Evolutionary conservation across 2,888 invertebrate genomes (phyloP).

Genomic region (Tridacna gigas): DNA sequence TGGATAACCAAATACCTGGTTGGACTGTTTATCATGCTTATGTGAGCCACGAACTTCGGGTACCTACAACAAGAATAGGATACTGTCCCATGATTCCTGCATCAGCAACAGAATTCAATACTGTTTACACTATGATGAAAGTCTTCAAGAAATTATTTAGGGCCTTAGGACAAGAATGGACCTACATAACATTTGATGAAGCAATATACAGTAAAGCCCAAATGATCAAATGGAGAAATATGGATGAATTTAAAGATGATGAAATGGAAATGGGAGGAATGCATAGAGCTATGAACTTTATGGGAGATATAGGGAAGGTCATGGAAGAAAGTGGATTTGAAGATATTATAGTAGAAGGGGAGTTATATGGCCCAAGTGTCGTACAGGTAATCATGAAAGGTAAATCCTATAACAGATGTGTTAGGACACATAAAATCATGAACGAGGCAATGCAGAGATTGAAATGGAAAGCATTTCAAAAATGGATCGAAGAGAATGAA

Average conservation of each 20-base stretch:
- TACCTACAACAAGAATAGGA: too few relatives aligned
- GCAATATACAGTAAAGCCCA: conserved; percentile 52
- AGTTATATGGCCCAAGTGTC: conserved; percentile 28
- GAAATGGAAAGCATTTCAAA: conserved; percentile 19
- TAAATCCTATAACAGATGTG: conserved; percentile 41
- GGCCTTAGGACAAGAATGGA: conserved; percentile 36
- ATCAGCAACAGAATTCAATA: too few relatives aligned
- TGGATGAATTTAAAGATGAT: conserved; percentile 37
- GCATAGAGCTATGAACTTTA: conserved; percentile 43
- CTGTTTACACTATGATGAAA: too few relatives aligned
- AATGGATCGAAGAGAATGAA: conserved; percentile 9
- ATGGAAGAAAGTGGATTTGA: too few relatives aligned
- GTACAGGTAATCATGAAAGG: conserved; percentile 33
- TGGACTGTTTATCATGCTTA: too few relatives aligned
- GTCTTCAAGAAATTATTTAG: conserved; percentile 25
- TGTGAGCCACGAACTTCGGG: too few relatives aligned
- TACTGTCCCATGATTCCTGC: too few relatives aligned
- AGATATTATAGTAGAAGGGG: conserved; percentile 20
- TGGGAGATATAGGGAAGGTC: conserved; percentile 29
- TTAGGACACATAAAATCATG: conserved; percentile 33
- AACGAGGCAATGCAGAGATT: conserved; percentile 23
- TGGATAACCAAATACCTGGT: too few relatives aligned
- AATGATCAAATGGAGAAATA: too few relatives aligned
- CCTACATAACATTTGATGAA: conserved; percentile 42
- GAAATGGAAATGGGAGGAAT: conserved; percentile 43